These are phyloP conservation scores for Psittacus erithacus DNA, from an alignment of 2,113 vertebrate genomes.

Conservation along the genomic window DNA sequence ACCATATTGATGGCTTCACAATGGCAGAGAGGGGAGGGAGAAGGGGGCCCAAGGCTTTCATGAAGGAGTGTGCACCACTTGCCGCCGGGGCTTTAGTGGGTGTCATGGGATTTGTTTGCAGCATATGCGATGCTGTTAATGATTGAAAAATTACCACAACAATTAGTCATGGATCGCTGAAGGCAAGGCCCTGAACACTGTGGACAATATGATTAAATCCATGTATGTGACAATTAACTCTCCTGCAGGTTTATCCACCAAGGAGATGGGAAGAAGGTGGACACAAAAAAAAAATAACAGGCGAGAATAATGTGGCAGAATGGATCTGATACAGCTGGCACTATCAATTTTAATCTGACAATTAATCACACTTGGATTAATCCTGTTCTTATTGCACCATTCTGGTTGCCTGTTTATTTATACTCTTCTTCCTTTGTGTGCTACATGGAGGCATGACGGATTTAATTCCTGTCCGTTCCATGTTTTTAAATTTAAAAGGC, in stretches of 20 bases:
- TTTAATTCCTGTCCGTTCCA: constrained; percentile 78
- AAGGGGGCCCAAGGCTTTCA: constrained; percentile 54
- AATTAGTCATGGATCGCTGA: constrained; percentile 86
- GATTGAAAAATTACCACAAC: constrained; percentile 91
- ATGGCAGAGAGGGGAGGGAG: constrained; percentile 13
- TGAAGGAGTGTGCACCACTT: constrained; percentile 56
- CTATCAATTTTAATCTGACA: constrained; percentile 85
- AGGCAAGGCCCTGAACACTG: constrained; percentile 76
- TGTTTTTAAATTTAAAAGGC: constrained; percentile 79
- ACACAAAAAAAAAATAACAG: constrained; percentile 43
- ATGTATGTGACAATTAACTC: constrained; percentile 97
- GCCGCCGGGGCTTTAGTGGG: constrained; percentile 73
- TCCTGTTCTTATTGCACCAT: constrained; percentile 75
- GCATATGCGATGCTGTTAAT: constrained; percentile 95
- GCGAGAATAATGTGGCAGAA: constrained; percentile 70
- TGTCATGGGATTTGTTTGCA: constrained; percentile 82
- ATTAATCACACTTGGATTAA: constrained; percentile 87
- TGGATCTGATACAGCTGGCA: constrained; percentile 89
- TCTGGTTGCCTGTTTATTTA: constrained; percentile 79
- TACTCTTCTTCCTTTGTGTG: constrained; percentile 72
- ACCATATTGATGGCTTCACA: constrained; percentile 50
- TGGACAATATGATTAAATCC: constrained; percentile 96
- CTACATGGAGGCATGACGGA: constrained; percentile 80
- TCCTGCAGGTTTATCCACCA: constrained; percentile 82
- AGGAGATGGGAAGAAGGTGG: constrained; percentile 71